Evolutionary conservation across 2,888 invertebrate genomes (phyloP).

Genomic region (Quadroppia sp.): DNA sequence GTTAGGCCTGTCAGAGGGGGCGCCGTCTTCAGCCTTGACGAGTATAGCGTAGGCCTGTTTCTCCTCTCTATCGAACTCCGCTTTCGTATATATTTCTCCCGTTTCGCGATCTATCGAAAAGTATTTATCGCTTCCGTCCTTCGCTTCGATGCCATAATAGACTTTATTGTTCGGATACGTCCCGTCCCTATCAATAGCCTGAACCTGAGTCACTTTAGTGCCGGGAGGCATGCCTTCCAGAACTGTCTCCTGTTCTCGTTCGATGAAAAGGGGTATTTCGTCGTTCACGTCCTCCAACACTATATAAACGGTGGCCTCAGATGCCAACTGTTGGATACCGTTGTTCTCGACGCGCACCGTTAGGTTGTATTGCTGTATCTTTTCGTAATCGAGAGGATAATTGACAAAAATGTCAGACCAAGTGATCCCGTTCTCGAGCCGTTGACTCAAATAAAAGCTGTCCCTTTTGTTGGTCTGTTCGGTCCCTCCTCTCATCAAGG

Average conservation of each 20-base stretch:
- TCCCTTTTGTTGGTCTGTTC: constrained; percentile 94
- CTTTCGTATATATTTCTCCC: constrained; percentile 90
- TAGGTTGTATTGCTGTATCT: constrained; percentile 89
- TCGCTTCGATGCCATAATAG: constrained; percentile 83
- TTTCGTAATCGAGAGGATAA: constrained; percentile 90
- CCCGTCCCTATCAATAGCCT: constrained; percentile 92
- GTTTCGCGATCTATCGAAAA: constrained; percentile 94
- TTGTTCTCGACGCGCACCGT: constrained; percentile 96
- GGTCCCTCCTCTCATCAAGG: constrained; percentile 89
- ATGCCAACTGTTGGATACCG: constrained; percentile 88
- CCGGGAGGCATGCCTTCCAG: constrained; percentile 91
- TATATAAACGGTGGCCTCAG: constrained; percentile 88
- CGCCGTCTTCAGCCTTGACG: constrained; percentile 93
- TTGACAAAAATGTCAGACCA: constrained; percentile 90
- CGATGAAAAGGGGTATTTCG: constrained; percentile 91
- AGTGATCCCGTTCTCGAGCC: constrained; percentile 81
- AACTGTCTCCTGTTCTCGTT: constrained; percentile 90
- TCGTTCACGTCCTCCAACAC: constrained; percentile 94
- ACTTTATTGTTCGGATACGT: constrained; percentile 93
- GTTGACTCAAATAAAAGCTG: constrained; percentile 90
- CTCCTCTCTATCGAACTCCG: constrained; percentile 88
- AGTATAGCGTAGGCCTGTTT: constrained; percentile 96
- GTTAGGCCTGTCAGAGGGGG: constrained; percentile 90
- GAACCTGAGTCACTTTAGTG: constrained; percentile 90
- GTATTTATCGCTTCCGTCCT: constrained; percentile 81